Conservation (phyloP, 2,797 vertebrate genomes). For the Helarctos malayanus region DNA sequence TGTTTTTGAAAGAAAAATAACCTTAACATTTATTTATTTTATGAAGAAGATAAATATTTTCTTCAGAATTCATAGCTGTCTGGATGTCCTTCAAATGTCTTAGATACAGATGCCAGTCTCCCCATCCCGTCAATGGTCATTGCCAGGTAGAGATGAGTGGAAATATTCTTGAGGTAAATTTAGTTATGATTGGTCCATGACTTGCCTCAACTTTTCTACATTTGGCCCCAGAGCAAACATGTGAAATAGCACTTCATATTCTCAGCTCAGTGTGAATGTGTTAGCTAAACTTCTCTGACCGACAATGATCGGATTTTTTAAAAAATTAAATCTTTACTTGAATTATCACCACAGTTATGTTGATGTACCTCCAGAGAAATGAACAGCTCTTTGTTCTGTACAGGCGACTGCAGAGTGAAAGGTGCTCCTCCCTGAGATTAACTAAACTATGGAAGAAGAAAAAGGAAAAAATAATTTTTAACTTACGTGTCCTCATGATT, state of each 20-base stretch:
- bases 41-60: conserved; percentile 14
- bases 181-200: background rate
- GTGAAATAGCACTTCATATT: background rate
- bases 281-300: background rate
- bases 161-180: conserved; percentile 49
- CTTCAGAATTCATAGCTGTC: conserved; percentile 14
- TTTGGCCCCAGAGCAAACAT: conserved; percentile 28
- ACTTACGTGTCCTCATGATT: background rate
- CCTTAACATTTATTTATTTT: background rate
- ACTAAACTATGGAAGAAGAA: background rate
- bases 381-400: conserved; percentile 38
- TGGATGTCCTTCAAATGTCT: conserved; percentile 30
- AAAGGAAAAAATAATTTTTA: background rate
- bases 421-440: background rate
- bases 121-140: background rate
- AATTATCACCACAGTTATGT: conserved; percentile 2
- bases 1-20: conserved; percentile 60
- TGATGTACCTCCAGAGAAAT: background rate
- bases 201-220: background rate
- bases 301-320: background rate
- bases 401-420: background rate
- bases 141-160: background rate
- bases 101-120: background rate
- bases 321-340: background rate
- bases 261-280: background rate